A percentile compares a stretch with the other conserved stretches of the same genome.
These are phyloP conservation scores for Notiomystis cincta DNA, from an alignment of 2,113 vertebrate species.

Conservation along the genomic window DNA sequence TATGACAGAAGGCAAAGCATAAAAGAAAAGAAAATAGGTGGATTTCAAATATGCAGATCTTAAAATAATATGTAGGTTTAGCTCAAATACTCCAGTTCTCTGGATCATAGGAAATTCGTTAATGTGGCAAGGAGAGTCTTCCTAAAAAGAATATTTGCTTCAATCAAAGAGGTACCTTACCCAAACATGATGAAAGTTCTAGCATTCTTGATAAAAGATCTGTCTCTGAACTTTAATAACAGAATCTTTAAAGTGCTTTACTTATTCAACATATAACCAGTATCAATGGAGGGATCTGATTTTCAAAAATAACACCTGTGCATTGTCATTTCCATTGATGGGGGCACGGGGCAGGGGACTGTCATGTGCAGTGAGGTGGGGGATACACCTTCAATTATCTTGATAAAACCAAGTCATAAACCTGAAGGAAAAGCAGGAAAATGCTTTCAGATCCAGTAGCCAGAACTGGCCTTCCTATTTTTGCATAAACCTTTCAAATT, in stretches of 20 bases:
- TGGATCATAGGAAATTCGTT: background rate
- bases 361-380: background rate
- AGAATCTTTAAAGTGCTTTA: background rate
- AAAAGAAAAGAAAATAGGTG: background rate
- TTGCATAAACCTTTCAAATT: background rate
- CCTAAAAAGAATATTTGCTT: background rate
- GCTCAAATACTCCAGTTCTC: background rate
- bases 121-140: background rate
- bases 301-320: background rate
- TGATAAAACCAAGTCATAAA: background rate
- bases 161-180: background rate
- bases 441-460: background rate
- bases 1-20: background rate
- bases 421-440: background rate
- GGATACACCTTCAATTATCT: background rate
- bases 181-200: background rate
- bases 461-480: background rate
- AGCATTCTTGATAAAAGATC: background rate
- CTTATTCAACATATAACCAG: accelerated
- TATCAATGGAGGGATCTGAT: background rate
- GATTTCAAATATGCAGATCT: background rate
- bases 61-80: background rate
- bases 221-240: background rate
- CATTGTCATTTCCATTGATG: background rate
- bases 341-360: accelerated